phyloP scores from a whole-genome alignment of 1,140 invertebrate species.

The Aphaenogaster floridana region DNA sequence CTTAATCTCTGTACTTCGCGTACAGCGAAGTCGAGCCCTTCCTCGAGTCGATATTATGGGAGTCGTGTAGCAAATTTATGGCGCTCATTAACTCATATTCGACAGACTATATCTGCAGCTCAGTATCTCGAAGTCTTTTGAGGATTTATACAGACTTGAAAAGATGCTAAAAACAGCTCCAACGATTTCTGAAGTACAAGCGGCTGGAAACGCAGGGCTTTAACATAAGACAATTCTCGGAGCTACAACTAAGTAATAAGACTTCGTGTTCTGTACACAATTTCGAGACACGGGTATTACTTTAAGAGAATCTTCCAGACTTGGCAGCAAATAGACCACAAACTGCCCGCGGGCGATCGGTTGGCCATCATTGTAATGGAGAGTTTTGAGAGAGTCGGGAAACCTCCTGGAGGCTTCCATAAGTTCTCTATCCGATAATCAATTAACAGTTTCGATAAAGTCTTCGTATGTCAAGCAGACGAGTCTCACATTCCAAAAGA shows the following conservation, averaged over 20 bases:
- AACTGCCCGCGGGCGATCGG: conserved; percentile 27
- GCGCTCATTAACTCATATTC: background rate
- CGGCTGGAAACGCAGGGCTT: background rate
- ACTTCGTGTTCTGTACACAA: background rate
- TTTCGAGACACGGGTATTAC: background rate
- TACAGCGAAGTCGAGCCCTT: background rate
- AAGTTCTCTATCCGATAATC: background rate
- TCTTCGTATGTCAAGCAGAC: background rate
- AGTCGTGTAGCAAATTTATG: background rate
- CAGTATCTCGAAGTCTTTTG: background rate
- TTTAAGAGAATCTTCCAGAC: background rate
- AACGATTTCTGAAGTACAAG: background rate
- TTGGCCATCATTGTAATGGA: conserved; percentile 15
- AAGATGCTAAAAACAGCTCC: background rate
- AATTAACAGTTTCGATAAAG: conserved; percentile 18
- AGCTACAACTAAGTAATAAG: background rate
- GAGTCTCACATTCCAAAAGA: background rate
- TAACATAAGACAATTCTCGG: background rate
- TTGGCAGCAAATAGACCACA: conserved; percentile 21
- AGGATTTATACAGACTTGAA: background rate
- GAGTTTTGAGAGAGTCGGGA: background rate
- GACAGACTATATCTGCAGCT: background rate
- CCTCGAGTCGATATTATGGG: background rate
- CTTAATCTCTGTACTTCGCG: conserved; percentile 13
- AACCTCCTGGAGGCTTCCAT: background rate